phyloP scores from a whole-genome alignment of 2,113 vertebrate genomes.

The Bubo scandiacus region DNA sequence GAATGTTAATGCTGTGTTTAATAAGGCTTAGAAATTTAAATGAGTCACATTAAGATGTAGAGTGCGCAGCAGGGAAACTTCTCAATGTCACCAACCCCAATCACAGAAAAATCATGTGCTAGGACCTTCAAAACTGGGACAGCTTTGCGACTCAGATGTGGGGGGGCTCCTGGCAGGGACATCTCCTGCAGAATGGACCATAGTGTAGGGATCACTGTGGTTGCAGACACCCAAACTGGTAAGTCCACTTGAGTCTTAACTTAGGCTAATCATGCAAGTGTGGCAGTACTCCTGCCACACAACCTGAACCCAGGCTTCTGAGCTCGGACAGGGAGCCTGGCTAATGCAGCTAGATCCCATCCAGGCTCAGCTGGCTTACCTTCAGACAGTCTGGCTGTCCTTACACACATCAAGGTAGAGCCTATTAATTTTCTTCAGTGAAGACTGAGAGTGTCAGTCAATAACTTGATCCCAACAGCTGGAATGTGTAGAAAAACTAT shows the following conservation, averaged over 20 bases:
- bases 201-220: not conserved
- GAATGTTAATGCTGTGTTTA: not conserved
- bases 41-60: not conserved
- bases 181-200: not conserved
- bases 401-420: not conserved
- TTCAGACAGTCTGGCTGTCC: not conserved
- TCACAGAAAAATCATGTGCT: not conserved
- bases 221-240: not conserved
- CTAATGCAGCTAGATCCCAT: not conserved
- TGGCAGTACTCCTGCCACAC: not conserved
- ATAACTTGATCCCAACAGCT: not conserved
- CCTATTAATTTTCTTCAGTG: not conserved
- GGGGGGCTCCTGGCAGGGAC: not conserved
- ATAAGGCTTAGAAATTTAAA: slow-evolving; percentile 12
- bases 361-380: not conserved
- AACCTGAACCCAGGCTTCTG: not conserved
- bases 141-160: rapidly evolving
- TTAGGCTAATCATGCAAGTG: not conserved
- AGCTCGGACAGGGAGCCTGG: not conserved
- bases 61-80: not conserved
- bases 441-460: not conserved
- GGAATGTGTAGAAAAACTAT: not conserved
- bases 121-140: not conserved
- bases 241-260: not conserved
- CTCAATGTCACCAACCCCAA: not conserved